phyloP scores from a whole-genome alignment of 2,113 vertebrate species.

The Sturnus vulgaris region DNA sequence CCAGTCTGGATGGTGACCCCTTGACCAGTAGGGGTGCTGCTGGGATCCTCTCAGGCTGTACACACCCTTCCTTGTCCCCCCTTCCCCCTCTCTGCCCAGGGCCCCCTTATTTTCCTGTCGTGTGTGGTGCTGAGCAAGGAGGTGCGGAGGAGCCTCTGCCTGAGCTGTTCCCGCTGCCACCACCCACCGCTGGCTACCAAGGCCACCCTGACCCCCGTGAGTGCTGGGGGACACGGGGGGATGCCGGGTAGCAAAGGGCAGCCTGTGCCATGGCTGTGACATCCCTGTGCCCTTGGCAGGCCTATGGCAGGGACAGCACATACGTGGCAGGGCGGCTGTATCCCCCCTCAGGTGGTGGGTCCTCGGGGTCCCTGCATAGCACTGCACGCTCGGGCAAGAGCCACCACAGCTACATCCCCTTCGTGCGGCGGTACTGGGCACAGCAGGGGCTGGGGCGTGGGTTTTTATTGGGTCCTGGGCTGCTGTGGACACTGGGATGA shows the following conservation, averaged over 20 bases:
- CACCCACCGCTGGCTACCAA: constrained; percentile 82
- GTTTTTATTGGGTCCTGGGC: background rate
- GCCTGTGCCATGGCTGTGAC: background rate
- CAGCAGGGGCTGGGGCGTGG: background rate
- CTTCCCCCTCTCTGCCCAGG: constrained; percentile 60
- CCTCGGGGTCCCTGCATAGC: constrained; percentile 85
- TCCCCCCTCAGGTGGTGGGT: constrained; percentile 81
- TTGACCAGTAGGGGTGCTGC: background rate
- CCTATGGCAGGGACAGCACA: constrained; percentile 80
- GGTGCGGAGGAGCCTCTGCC: constrained; percentile 83
- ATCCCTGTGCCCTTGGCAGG: constrained; percentile 56
- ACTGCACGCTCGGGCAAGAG: constrained; percentile 88
- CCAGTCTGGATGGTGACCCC: background rate
- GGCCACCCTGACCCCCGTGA: constrained; percentile 85
- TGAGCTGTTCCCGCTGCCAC: constrained; percentile 81
- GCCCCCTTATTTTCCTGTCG: constrained; percentile 88
- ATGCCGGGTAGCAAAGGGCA: fast-evolving
- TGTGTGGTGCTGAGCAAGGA: constrained; percentile 89
- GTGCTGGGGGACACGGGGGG: background rate
- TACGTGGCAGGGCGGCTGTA: constrained; percentile 82
- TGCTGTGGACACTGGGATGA: background rate
- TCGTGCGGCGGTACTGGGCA: constrained; percentile 76
- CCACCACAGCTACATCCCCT: constrained; percentile 92
- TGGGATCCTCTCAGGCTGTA: background rate
- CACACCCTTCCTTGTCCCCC: background rate